These are phyloP conservation scores for Neocrepidodera transversa DNA, from an alignment of 2,888 invertebrate genomes.

Conservation along the genomic window DNA sequence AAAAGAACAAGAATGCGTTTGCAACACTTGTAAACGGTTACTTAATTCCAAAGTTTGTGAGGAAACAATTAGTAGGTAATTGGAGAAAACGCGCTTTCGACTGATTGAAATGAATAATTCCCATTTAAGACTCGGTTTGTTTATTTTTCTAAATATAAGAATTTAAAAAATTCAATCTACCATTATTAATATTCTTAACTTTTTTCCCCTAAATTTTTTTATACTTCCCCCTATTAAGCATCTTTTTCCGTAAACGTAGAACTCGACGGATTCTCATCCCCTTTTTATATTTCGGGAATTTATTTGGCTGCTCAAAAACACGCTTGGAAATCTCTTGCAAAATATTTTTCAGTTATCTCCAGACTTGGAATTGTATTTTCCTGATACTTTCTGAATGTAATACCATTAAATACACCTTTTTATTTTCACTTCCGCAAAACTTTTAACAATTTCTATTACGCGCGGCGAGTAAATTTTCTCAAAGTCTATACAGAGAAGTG, in stretches of 20 bases:
- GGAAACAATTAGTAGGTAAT: background rate
- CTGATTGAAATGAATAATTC: too few relatives aligned
- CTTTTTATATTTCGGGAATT: constrained; percentile 23
- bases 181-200: too few relatives aligned
- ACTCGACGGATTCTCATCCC: background rate
- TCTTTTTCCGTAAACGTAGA: background rate
- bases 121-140: too few relatives aligned
- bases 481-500: constrained; percentile 6
- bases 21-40: too few relatives aligned
- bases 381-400: constrained; percentile 18
- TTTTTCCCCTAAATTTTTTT: too few relatives aligned
- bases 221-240: background rate
- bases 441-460: constrained; percentile 25
- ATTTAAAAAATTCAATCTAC: too few relatives aligned
- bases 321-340: constrained; percentile 11
- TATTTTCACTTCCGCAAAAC: constrained; percentile 17
- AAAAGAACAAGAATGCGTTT: too few relatives aligned
- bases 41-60: background rate
- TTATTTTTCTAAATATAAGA: too few relatives aligned
- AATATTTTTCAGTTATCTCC: constrained; percentile 21
- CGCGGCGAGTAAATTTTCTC: constrained; percentile 17
- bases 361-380: constrained; percentile 23
- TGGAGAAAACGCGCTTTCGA: too few relatives aligned
- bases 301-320: constrained; percentile 20
- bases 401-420: constrained; percentile 24